phyloP scores from a whole-genome alignment of 2,797 vertebrate species.

The Benthosema pterotum region DNA sequence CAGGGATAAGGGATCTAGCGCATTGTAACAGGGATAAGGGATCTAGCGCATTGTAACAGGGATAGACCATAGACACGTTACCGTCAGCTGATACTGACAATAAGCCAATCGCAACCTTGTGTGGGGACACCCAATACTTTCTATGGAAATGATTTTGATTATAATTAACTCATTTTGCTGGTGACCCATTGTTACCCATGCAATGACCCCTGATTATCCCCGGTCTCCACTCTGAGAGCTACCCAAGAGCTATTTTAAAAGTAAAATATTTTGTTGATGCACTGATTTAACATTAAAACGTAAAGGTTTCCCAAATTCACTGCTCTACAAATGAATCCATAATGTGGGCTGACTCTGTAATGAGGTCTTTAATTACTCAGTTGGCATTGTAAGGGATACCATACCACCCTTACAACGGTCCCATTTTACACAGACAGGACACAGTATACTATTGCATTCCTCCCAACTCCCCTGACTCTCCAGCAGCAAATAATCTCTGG shows the following conservation, averaged over 20 bases:
- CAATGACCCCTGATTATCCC: too few relatives aligned
- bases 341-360: slow-evolving; percentile 23
- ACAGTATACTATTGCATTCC: slow-evolving; percentile 2
- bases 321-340: not conserved
- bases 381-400: not conserved
- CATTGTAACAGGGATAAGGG: too few relatives aligned
- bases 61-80: too few relatives aligned
- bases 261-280: not conserved
- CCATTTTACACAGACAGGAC: slow-evolving; percentile 10
- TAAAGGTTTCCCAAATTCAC: not conserved
- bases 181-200: too few relatives aligned
- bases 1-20: too few relatives aligned
- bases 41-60: too few relatives aligned
- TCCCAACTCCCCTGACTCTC: slow-evolving; percentile 1
- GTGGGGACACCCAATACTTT: too few relatives aligned
- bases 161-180: too few relatives aligned
- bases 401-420: slow-evolving; percentile 17
- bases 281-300: not conserved
- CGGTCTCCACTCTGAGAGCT: too few relatives aligned
- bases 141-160: too few relatives aligned
- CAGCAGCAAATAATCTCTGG: slow-evolving; percentile 24
- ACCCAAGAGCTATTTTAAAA: not conserved
- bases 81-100: too few relatives aligned
- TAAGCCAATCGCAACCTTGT: too few relatives aligned
- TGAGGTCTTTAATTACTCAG: slow-evolving; percentile 11